Percentiles rank a stretch among this genome's conserved stretches.
These are phyloP conservation scores for Falco columbarius DNA, from an alignment of 2,797 vertebrate genomes.

Conservation along the genomic window DNA sequence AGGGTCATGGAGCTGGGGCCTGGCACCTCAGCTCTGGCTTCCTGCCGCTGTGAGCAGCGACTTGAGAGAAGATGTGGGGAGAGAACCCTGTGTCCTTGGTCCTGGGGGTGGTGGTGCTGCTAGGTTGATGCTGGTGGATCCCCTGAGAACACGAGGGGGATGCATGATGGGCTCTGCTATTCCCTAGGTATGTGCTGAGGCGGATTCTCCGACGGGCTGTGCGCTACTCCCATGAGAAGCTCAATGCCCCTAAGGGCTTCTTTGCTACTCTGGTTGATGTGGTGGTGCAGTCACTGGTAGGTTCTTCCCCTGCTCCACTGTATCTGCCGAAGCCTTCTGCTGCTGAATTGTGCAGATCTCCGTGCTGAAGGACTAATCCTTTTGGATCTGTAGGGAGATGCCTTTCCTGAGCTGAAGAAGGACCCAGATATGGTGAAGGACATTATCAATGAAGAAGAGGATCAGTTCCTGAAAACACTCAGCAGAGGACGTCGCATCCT, in stretches of 20 bases:
- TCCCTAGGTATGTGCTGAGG: constrained; percentile 91
- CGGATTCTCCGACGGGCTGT: constrained; percentile 95
- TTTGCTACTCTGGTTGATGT: constrained; percentile 95
- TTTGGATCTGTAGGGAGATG: constrained; percentile 83
- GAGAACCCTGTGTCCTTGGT: neutral
- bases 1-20: neutral
- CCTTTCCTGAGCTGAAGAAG: constrained; percentile 95
- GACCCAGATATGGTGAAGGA: constrained; percentile 97
- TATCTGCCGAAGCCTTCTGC: neutral
- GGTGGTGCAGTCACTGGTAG: constrained; percentile 92
- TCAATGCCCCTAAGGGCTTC: constrained; percentile 91
- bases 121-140: neutral
- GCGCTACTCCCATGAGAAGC: constrained; percentile 95
- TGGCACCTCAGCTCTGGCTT: neutral
- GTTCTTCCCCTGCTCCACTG: neutral
- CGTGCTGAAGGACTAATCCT: neutral
- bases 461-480: constrained; percentile 96
- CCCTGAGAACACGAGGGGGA: neutral
- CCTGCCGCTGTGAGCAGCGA: neutral
- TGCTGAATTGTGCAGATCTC: neutral
- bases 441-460: constrained; percentile 95
- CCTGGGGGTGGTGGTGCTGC: neutral
- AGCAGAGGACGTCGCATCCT: constrained; percentile 95
- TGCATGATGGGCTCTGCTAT: neutral
- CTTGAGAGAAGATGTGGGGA: neutral